Percentiles rank a stretch among this genome's conserved stretches.
Conservation (phyloP, 1,140 invertebrate genomes). For the Rhyzopertha dominica region DNA sequence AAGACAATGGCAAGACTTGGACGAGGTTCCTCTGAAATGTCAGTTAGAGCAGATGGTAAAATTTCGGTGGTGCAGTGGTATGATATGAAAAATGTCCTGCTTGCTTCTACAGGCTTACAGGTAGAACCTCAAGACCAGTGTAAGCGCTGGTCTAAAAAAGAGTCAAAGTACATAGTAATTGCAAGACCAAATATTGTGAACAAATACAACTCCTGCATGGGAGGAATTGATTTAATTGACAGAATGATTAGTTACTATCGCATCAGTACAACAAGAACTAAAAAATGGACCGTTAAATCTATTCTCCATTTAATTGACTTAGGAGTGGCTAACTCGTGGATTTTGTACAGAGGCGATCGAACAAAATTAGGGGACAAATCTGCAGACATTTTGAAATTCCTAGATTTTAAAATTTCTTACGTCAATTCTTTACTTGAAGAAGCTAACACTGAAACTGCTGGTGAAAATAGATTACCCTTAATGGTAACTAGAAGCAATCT, state of each 20-base stretch:
- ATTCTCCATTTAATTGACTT: constrained; percentile 20
- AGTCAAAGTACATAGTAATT: constrained; percentile 36
- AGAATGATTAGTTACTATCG: constrained; percentile 23
- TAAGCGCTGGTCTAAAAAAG: constrained; percentile 34
- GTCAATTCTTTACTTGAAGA: not conserved
- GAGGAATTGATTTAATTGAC: constrained; percentile 41
- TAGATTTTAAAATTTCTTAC: constrained; percentile 7
- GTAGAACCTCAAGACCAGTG: constrained; percentile 20
- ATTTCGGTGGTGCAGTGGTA: constrained; percentile 21
- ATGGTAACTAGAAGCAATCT: no score
- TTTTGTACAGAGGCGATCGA: constrained; percentile 10
- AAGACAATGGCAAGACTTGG: constrained; percentile 12
- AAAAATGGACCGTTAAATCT: constrained; percentile 19
- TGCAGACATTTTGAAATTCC: constrained; percentile 5
- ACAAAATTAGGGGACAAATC: constrained; percentile 6
- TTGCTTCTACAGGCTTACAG: constrained; percentile 17
- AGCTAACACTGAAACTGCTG: no score
- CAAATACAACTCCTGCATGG: constrained; percentile 44
- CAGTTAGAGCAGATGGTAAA: constrained; percentile 15
- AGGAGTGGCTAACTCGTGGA: constrained; percentile 14
- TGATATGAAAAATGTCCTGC: constrained; percentile 16
- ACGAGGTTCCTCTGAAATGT: constrained; percentile 12
- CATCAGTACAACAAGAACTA: constrained; percentile 16
- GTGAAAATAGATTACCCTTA: no score
- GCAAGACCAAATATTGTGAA: constrained; percentile 38